Evolutionary conservation across 2,797 vertebrate species (phyloP).

Genomic region (Tympanoctomys barrerae): DNA sequence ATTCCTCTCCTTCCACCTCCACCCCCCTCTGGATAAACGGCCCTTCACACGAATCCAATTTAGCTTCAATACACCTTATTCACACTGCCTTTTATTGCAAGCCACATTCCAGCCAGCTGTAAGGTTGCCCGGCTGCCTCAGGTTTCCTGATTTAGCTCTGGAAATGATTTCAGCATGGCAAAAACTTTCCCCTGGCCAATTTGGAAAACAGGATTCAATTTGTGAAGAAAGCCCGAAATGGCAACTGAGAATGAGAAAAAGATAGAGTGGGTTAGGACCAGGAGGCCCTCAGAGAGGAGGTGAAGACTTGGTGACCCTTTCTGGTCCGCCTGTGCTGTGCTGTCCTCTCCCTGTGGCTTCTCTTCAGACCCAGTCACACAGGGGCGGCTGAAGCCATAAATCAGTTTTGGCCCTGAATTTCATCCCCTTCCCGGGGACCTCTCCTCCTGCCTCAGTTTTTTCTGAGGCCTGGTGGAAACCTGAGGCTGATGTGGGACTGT

Average conservation of each 20-base stretch:
- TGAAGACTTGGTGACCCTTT: not conserved
- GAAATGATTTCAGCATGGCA: slow-evolving; percentile 91
- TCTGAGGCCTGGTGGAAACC: slow-evolving; percentile 95
- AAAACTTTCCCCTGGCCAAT: slow-evolving; percentile 87
- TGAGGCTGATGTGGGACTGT: slow-evolving; percentile 95
- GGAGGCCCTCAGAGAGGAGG: slow-evolving; percentile 6
- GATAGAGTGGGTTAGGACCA: slow-evolving; percentile 21
- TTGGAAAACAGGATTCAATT: slow-evolving; percentile 87
- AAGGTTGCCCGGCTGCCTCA: slow-evolving; percentile 88
- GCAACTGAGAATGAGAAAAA: slow-evolving; percentile 80
- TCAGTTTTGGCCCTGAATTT: slow-evolving; percentile 94
- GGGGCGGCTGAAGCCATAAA: slow-evolving; percentile 87
- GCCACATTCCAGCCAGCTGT: slow-evolving; percentile 89
- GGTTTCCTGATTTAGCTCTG: slow-evolving; percentile 90
- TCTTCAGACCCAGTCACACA: slow-evolving; percentile 62
- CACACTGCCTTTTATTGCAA: slow-evolving; percentile 90
- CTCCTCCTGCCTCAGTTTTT: slow-evolving; percentile 93
- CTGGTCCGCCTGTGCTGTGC: not conserved
- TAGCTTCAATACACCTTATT: slow-evolving; percentile 92
- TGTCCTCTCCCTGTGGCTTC: not conserved
- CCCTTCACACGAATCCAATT: slow-evolving; percentile 90
- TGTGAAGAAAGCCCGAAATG: slow-evolving; percentile 87
- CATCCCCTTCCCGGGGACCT: slow-evolving; percentile 95
- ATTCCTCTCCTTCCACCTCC: slow-evolving; percentile 83
- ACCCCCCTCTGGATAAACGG: slow-evolving; percentile 87